Base-by-base conservation (phyloP, 2,888 invertebrate species). In the Scaptomyza cyrtandrae region DNA sequence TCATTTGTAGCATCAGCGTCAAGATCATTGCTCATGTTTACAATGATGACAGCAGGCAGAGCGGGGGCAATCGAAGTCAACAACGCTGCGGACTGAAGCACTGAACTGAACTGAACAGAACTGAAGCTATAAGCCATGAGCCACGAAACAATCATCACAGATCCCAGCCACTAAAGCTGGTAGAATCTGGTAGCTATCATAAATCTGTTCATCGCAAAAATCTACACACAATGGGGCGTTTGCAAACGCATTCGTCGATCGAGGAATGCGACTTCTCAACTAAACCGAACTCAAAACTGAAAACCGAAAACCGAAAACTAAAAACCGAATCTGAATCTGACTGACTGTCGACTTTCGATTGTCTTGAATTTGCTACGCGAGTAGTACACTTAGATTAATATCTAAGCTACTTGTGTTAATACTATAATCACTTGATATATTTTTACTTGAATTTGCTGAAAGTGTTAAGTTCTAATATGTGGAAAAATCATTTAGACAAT, bases 1-100 rank as follows among this genome's bases (percentile, higher is more conserved):
- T 90, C 90, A 90, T 90, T 90, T 90, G 90, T 90, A 90, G 90
- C 88, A 90, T 90, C 90, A 90, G 90, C 90, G 90, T 90, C 90
- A 90, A 90, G 89, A 90, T 89, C 89, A 90, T 90, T 88, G 90
- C 90, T 90, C 90, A 90, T 90, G 90, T 90, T 90, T 90, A 90
- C 86, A 83, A 83, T 85, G 90, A 90, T 90, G 90, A 90, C 90
- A 90, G 72, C 90, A 90, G 72, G 44, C 73, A 74, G 68, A 39
- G 39, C 69, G 73, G 67, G 59, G 60, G 68, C 72, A 67, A 72
- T 72, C 60, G 78, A 53, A 71, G n/a, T 31, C 35, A 49, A 37
- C 65, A 52, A 59, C 65, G 35, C n/a, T 19, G n/a, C 35, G 13
- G 5, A 35, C 35, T 4, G 19, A 19, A 19, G 19, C 4, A 35